A percentile compares a stretch with the other conserved stretches of the same genome.
These are phyloP conservation scores for Hapalemur alaotrensis DNA, from an alignment of 2,797 vertebrate genomes.

Conservation along the genomic window DNA sequence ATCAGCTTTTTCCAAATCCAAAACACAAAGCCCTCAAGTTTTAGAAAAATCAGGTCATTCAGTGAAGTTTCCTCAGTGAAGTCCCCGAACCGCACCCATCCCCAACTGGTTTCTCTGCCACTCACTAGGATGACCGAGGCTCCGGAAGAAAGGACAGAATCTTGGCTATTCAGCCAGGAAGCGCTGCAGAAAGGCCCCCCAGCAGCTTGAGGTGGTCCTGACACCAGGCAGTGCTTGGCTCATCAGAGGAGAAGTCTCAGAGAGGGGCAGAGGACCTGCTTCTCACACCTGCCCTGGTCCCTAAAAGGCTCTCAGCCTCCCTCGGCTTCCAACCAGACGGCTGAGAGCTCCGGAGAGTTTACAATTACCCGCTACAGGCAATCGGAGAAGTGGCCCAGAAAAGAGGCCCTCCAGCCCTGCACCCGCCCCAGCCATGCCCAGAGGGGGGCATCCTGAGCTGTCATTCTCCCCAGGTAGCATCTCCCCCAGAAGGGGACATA, in stretches of 20 bases:
- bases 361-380: constrained; percentile 71
- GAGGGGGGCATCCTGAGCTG: background rate
- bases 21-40: constrained; percentile 35
- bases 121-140: constrained; percentile 42
- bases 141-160: background rate
- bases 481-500: background rate
- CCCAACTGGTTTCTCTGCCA: background rate
- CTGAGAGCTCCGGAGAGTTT: constrained; percentile 48
- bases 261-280: background rate
- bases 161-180: background rate
- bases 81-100: background rate
- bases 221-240: background rate
- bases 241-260: background rate
- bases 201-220: background rate
- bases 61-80: background rate
- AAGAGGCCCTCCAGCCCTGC: constrained; percentile 36
- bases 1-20: background rate
- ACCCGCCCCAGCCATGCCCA: background rate
- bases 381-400: constrained; percentile 78
- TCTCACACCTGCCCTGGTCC: constrained; percentile 23
- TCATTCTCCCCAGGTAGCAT: background rate
- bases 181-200: background rate
- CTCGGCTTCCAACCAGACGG: constrained; percentile 17
- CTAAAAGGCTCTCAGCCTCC: constrained; percentile 30
- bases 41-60: constrained; percentile 16